Evolutionary conservation across 1,140 invertebrate genomes (phyloP).

Genomic region (Pseudomyrmex sp.): DNA sequence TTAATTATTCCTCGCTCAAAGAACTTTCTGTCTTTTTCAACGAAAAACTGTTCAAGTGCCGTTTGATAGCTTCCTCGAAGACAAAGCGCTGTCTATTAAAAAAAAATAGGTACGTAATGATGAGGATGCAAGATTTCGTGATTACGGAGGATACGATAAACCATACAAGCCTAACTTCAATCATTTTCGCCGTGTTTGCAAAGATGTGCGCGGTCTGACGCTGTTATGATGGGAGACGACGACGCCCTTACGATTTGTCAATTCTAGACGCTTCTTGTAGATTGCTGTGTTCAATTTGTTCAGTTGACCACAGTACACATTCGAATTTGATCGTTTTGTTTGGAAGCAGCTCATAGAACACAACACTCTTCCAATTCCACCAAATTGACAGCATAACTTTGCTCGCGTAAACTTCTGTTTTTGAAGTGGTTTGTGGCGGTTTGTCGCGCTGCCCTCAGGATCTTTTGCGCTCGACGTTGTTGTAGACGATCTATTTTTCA

Average conservation of each 20-base stretch:
- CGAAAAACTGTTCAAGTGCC: slow-evolving; percentile 1
- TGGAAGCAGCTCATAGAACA: slow-evolving; percentile 69
- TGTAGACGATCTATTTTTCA: slow-evolving; percentile 15
- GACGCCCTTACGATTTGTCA: background rate
- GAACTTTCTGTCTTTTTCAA: slow-evolving; percentile 10
- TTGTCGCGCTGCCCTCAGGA: background rate
- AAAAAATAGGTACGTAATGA: background rate
- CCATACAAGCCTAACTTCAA: too few species aligned
- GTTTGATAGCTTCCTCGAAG: slow-evolving; percentile 1
- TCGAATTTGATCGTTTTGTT: slow-evolving; percentile 68
- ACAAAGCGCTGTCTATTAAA: background rate
- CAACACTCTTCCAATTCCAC: slow-evolving; percentile 57
- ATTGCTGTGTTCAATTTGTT: slow-evolving; percentile 26
- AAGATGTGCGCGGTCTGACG: background rate
- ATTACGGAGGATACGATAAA: background rate
- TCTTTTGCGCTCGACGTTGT: slow-evolving; percentile 31
- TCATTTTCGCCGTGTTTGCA: too few species aligned
- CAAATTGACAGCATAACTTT: slow-evolving; percentile 64
- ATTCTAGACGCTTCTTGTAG: slow-evolving; percentile 13
- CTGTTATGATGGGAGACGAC: slow-evolving; percentile 8
- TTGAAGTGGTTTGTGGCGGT: background rate
- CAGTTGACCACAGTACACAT: slow-evolving; percentile 24
- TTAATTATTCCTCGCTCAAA: slow-evolving; percentile 3
- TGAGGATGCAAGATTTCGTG: background rate
- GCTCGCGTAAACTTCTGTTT: background rate